Evolutionary conservation across 1,140 invertebrate species (phyloP), one percentile per base, ranked within the genome.

Genomic region (Bathynomus jamesi): DNA sequence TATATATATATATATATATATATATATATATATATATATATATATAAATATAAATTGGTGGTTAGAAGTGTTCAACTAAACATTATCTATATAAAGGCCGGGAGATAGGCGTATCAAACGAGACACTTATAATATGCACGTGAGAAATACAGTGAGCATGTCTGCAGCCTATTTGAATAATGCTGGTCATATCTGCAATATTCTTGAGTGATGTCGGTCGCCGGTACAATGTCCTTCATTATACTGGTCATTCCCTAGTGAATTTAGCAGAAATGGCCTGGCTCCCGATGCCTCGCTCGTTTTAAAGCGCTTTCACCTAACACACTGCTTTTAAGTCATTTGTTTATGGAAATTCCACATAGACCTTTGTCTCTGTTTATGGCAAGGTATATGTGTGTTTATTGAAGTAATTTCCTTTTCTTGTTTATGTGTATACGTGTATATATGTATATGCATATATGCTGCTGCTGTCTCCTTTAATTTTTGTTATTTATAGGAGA

Each of bases 151-250:
- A 73, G 40, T 17, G 67, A 65, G 61, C 31, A 29, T 69, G 72
- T 73, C 67, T 73, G 72, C 72, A 73, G 63, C 67, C 72, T 63
- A 73, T 73, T 67, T 73, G 72, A 73, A 73, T 73, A 73, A 73
- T 73, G 46, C 67, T 46, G 67, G 72, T 65, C 72, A 73, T 73
- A 73, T 69, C 67, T 69, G 72, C 72, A 73, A 73, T 73, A 73
- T 69, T 69, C 72, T 73, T 73, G 72, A 73, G 72, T 73, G 72
- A 73, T 73, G 67, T 61, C 40, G 64, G 67, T 61, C 28, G 28
- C 67, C 31, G 66, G 67, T 60, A 69, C 72, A 69, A 27, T 53
- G 62, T 69, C 61, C 72, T 73, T 73, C 72, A 66, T 73, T 73
- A 73, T 73, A 66, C 61, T n/a, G 67, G 28, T 64, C 63, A 66